A percentile compares a stretch with the other conserved stretches of the same genome.
These are phyloP conservation scores for Lasioglossum figueresi DNA, from an alignment of 2,888 invertebrate genomes.

Conservation along the genomic window DNA sequence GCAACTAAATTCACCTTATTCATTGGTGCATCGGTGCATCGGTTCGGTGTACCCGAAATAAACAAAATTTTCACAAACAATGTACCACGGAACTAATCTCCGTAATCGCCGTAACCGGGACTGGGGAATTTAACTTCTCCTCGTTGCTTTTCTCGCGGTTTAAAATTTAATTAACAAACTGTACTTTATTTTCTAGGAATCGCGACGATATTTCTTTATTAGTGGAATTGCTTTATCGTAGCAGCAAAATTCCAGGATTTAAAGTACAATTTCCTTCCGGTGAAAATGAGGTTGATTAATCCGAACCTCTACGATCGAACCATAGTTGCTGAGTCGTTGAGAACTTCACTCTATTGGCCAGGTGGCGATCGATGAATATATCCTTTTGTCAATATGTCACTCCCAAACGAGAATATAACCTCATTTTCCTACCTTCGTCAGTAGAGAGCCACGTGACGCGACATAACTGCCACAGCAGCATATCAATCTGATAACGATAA, in stretches of 20 bases:
- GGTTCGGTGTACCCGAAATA: neutral
- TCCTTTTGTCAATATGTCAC: constrained; percentile 59
- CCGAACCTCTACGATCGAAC: neutral
- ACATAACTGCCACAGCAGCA: constrained; percentile 50
- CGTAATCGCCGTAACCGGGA: neutral
- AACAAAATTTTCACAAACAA: constrained; percentile 21
- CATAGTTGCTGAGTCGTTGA: constrained; percentile 31
- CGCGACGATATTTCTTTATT: neutral
- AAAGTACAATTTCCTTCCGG: neutral
- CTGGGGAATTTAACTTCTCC: constrained; percentile 1
- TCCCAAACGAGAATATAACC: constrained; percentile 59
- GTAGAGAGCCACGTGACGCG: constrained; percentile 62
- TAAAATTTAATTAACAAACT: constrained; percentile 10
- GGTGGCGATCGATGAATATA: constrained; percentile 48
- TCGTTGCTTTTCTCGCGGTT: neutral
- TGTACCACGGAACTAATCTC: constrained; percentile 33
- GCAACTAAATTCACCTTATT: constrained; percentile 36
- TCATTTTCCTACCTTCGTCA: constrained; percentile 55
- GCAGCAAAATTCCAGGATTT: neutral
- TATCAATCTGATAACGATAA: constrained; percentile 62
- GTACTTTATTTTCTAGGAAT: neutral
- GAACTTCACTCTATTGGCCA: constrained; percentile 9
- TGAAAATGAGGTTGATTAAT: constrained; percentile 18
- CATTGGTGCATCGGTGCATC: constrained; percentile 13
- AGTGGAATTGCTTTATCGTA: constrained; percentile 13